phyloP scores from a whole-genome alignment of 2,797 vertebrate species.

The Yasuhikotakia modesta region DNA sequence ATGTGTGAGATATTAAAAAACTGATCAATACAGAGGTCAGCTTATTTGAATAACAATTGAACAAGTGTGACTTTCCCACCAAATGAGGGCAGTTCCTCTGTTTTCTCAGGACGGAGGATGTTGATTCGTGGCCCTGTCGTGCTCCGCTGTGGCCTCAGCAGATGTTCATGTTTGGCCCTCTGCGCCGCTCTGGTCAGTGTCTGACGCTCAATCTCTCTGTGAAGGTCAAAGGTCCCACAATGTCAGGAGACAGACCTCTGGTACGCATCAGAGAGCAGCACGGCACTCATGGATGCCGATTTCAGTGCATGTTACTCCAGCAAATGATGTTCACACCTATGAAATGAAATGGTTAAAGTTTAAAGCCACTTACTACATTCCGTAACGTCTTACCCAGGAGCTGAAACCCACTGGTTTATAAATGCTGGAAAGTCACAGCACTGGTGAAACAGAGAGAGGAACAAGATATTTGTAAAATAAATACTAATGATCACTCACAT shows the following conservation, averaged over 20 bases:
- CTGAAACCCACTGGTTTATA: not conserved
- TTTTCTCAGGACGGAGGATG: slow-evolving; percentile 63
- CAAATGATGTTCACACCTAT: slow-evolving; percentile 57
- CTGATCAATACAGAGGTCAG: slow-evolving; percentile 37
- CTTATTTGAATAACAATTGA: slow-evolving; percentile 72
- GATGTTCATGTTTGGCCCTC: slow-evolving; percentile 76
- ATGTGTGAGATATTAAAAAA: slow-evolving; percentile 1
- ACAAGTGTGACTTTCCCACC: slow-evolving; percentile 76
- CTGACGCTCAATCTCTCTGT: slow-evolving; percentile 70
- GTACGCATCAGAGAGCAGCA: slow-evolving; percentile 69
- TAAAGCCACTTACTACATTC: slow-evolving; percentile 72
- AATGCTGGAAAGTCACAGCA: not conserved
- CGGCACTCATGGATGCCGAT: slow-evolving; percentile 70
- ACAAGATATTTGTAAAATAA: not conserved
- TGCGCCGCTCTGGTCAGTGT: slow-evolving; percentile 74
- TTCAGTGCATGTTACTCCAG: slow-evolving; percentile 66
- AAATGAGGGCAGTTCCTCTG: slow-evolving; percentile 63
- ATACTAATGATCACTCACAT: too few species aligned
- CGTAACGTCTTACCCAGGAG: slow-evolving; percentile 64
- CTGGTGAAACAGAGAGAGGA: not conserved
- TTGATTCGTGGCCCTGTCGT: slow-evolving; percentile 67
- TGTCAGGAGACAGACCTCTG: slow-evolving; percentile 71
- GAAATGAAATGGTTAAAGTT: slow-evolving; percentile 73
- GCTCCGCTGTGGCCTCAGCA: slow-evolving; percentile 68
- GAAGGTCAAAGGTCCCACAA: slow-evolving; percentile 76